Evolutionary conservation across 2,113 vertebrate genomes (phyloP).

Genomic region (Chlorodrepanis virens): DNA sequence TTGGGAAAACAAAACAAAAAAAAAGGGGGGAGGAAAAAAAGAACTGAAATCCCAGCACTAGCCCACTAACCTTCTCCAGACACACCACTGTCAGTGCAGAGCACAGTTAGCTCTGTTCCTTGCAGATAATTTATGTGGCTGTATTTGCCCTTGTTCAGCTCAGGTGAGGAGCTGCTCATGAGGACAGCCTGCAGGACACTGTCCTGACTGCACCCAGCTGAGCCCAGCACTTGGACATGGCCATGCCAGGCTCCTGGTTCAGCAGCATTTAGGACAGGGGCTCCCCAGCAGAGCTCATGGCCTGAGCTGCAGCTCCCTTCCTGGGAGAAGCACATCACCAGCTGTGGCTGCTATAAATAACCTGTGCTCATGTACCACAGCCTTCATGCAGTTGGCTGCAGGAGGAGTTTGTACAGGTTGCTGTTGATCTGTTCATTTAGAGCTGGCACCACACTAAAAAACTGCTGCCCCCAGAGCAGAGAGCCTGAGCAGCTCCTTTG

Average conservation of each 20-base stretch:
- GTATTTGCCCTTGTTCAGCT: background rate
- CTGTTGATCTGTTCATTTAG: background rate
- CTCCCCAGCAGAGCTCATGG: background rate
- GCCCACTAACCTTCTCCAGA: background rate
- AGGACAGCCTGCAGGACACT: background rate
- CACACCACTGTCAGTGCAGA: background rate
- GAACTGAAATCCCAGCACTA: background rate
- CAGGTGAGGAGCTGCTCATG: fast-evolving
- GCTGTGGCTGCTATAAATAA: background rate
- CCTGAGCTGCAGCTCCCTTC: background rate
- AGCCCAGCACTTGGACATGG: fast-evolving
- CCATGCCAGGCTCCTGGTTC: background rate
- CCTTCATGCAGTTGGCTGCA: fast-evolving
- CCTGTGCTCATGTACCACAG: fast-evolving
- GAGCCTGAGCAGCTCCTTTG: background rate
- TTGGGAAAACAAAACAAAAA: background rate
- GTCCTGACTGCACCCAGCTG: background rate
- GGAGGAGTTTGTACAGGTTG: background rate
- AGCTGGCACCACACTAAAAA: background rate
- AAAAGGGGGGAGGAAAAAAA: fast-evolving
- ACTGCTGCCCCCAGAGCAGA: background rate
- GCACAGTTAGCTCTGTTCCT: background rate
- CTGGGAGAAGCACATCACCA: background rate
- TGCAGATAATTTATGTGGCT: background rate
- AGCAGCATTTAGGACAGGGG: background rate